These are phyloP conservation scores for Hirtodrosophila confusa DNA, from an alignment of 2,888 invertebrate species.

Conservation along the genomic window DNA sequence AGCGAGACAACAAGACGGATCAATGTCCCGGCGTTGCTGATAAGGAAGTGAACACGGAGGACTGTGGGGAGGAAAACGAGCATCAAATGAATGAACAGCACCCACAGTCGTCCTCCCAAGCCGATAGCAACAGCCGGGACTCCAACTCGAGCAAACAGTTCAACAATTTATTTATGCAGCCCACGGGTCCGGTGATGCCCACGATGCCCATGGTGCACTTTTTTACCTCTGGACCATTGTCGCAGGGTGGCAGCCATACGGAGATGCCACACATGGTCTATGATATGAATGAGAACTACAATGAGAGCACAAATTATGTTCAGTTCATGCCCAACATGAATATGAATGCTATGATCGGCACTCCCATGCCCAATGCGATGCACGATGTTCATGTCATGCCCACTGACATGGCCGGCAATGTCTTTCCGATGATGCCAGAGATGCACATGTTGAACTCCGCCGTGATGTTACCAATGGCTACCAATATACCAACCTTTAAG, in stretches of 20 bases:
- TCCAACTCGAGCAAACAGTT: neutral
- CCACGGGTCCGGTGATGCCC: constrained; percentile 45
- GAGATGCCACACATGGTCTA: constrained; percentile 11
- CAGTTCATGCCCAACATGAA: constrained; percentile 24
- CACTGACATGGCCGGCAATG: neutral
- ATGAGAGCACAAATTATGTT: neutral
- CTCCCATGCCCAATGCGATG: neutral
- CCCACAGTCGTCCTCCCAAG: no score
- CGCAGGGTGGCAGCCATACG: neutral
- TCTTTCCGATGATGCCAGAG: constrained; percentile 1
- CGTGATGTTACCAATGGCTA: neutral
- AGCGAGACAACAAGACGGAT: no score
- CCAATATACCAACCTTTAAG: neutral
- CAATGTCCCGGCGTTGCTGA: no score
- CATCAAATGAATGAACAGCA: no score
- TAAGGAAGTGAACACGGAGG: no score
- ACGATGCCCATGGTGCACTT: constrained; percentile 19
- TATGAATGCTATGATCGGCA: constrained; percentile 3
- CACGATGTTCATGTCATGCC: neutral
- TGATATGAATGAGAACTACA: constrained; percentile 8
- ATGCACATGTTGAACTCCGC: constrained; percentile 4
- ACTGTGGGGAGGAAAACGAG: no score
- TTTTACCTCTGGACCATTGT: neutral
- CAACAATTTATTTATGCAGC: constrained; percentile 32
- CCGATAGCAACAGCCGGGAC: neutral